These are phyloP conservation scores for Chrysotoxum bicinctum DNA, from an alignment of 2,888 invertebrate genomes.

Conservation along the genomic window DNA sequence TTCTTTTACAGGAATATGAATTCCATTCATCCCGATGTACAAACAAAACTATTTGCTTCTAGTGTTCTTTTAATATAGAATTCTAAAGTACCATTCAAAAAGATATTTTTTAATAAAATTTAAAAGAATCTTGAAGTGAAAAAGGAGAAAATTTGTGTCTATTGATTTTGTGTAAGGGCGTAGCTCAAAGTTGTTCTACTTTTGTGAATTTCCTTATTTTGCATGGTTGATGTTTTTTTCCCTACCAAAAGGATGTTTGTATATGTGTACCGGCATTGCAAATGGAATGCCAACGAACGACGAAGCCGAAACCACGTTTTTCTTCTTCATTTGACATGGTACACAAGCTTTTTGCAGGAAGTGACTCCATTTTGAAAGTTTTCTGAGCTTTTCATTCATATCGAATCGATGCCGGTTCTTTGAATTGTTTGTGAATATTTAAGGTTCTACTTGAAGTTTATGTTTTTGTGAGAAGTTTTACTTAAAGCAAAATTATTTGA, in stretches of 20 bases:
- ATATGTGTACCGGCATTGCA: neutral
- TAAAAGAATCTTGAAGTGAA: constrained; percentile 65
- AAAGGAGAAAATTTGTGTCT: neutral
- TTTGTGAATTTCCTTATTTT: neutral
- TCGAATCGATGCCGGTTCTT: neutral
- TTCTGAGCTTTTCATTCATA: constrained; percentile 12
- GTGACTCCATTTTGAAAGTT: constrained; percentile 51
- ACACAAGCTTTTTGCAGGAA: constrained; percentile 44
- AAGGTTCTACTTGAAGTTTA: neutral
- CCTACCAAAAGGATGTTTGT: neutral
- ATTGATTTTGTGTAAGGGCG: constrained; percentile 42
- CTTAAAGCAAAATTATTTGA: neutral
- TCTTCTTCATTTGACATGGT: neutral
- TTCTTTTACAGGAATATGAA: constrained; percentile 55
- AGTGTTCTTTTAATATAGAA: constrained; percentile 53
- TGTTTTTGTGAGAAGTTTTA: neutral
- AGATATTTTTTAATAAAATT: constrained; percentile 50
- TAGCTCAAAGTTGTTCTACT: neutral
- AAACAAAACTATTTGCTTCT: constrained; percentile 58
- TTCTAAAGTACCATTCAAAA: constrained; percentile 19
- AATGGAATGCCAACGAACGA: neutral
- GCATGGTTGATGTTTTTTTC: neutral
- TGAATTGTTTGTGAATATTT: neutral
- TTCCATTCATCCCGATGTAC: constrained; percentile 66
- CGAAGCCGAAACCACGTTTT: constrained; percentile 53